Percentiles rank a stretch among this genome's conserved stretches.
These are phyloP conservation scores for Cisticola juncidis DNA, from an alignment of 2,113 vertebrate species.

Conservation along the genomic window DNA sequence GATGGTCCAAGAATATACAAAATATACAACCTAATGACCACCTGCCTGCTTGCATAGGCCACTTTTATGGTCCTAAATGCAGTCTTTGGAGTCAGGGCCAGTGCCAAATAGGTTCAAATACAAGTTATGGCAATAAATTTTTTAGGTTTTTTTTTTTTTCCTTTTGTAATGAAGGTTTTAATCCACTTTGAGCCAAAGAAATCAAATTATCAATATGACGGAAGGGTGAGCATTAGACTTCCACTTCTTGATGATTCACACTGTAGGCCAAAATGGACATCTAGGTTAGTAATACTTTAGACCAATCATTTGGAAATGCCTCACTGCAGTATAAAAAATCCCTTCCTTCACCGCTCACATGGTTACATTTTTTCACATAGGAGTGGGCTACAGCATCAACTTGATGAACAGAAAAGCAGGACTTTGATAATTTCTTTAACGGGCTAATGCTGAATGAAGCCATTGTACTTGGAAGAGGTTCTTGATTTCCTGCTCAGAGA, in stretches of 20 bases:
- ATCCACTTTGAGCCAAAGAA: conserved; percentile 61
- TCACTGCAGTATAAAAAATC: conserved; percentile 56
- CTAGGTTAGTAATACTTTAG: conserved; percentile 36
- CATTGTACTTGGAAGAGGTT: conserved; percentile 74
- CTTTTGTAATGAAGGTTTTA: conserved; percentile 53
- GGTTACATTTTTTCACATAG: conserved; percentile 30
- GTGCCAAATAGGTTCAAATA: conserved; percentile 75
- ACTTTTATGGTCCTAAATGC: conserved; percentile 76
- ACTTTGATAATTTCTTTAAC: conserved; percentile 46
- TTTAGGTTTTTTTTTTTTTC: not conserved
- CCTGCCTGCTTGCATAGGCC: conserved; percentile 77
- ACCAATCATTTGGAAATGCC: conserved; percentile 48
- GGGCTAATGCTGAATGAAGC: conserved; percentile 62
- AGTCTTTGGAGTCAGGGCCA: conserved; percentile 82
- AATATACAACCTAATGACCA: conserved; percentile 81
- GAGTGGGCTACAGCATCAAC: conserved; percentile 43
- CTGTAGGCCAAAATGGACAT: conserved; percentile 50
- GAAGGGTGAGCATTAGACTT: conserved; percentile 61
- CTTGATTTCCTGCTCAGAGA: conserved; percentile 67
- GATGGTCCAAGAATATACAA: conserved; percentile 82
- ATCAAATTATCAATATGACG: conserved; percentile 50
- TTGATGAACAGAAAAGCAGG: conserved; percentile 64
- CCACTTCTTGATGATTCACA: conserved; percentile 54
- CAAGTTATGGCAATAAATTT: conserved; percentile 44
- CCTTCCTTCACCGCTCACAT: conserved; percentile 46